phyloP scores from a whole-genome alignment of 2,797 vertebrate genomes.

The Poeciliopsis gracilis region DNA sequence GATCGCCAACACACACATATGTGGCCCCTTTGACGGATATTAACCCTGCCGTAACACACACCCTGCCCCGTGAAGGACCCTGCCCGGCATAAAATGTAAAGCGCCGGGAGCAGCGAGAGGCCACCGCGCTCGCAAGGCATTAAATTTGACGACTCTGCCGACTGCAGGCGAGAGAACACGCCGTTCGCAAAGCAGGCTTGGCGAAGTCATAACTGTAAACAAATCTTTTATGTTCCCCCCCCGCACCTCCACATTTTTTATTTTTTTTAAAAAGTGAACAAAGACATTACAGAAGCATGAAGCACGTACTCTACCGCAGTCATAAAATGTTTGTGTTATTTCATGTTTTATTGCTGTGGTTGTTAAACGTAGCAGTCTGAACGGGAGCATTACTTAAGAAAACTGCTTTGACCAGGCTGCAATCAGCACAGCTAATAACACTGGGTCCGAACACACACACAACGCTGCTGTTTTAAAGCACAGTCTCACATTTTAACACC shows the following conservation, averaged over 20 bases:
- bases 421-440: slow-evolving; percentile 33
- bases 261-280: not conserved
- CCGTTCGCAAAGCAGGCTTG: slow-evolving; percentile 37
- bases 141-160: slow-evolving; percentile 52
- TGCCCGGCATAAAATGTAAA: slow-evolving; percentile 57
- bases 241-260: not conserved
- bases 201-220: slow-evolving; percentile 33
- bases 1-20: slow-evolving; percentile 67
- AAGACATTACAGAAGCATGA: slow-evolving; percentile 5
- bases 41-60: slow-evolving; percentile 68
- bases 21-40: slow-evolving; percentile 67
- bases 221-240: slow-evolving; percentile 9
- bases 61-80: slow-evolving; percentile 45
- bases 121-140: slow-evolving; percentile 47
- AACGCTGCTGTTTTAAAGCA: not conserved
- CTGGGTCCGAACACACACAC: slow-evolving; percentile 22
- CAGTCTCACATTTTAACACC: not conserved
- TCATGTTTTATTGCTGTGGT: not conserved
- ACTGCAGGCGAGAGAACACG: slow-evolving; percentile 36
- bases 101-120: slow-evolving; percentile 47
- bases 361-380: slow-evolving; percentile 1
- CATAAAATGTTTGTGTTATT: not conserved
- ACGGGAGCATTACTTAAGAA: slow-evolving; percentile 12
- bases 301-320: not conserved
- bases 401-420: slow-evolving; percentile 16